Evolutionary conservation across 2,888 invertebrate species (phyloP), one percentile per base, ranked within the genome.

Genomic region (Amiota minor): DNA sequence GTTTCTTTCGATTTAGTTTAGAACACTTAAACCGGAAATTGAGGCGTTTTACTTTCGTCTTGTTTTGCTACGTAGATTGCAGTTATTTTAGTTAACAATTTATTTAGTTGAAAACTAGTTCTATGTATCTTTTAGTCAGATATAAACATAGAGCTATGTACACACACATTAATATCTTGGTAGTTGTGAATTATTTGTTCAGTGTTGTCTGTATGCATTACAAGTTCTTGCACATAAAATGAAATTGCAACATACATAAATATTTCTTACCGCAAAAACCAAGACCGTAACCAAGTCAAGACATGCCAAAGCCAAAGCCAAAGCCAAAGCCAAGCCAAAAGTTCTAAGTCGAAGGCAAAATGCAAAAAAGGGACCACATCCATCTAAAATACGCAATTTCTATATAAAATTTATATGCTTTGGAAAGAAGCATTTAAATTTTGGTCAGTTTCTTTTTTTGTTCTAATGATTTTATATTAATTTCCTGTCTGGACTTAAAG

Each of bases 1-100:
- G 14, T 50, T 50, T 67, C 67, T 67, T 50, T 67, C 65, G 16
- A 81, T 85, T 86, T 85, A 80, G 84, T 82, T 81, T 84, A 79
- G 79, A 81, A 82, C 80, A 82, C 81, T 83, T 84, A 81, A 85
- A 79, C 80, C 86, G 85, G 83, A 86, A 84, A 84, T 84, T 84
- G 83, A 84, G 86, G 86, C 83, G 83, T 85, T 85, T 79, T 80
- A 78, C 81, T 79, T 85, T 84, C 79, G 80, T 79, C 84, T 85
- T 84, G 80, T 84, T 84, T 83, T 79, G 35, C 35, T 35, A 74
- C 80, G 78, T 85, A 79, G 82, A 78, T 79, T 82, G 84, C 85
- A 85, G 80, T 85, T 84, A 82, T 85, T 83, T 85, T 80, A 82
- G 85, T 85, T 85, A 83, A 85, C 84, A 83, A 83, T 83, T 83